Percentiles rank a stretch among this genome's conserved stretches.
These are phyloP conservation scores for Acrocephalus arundinaceus DNA, from an alignment of 2,113 vertebrate species.

Conservation along the genomic window DNA sequence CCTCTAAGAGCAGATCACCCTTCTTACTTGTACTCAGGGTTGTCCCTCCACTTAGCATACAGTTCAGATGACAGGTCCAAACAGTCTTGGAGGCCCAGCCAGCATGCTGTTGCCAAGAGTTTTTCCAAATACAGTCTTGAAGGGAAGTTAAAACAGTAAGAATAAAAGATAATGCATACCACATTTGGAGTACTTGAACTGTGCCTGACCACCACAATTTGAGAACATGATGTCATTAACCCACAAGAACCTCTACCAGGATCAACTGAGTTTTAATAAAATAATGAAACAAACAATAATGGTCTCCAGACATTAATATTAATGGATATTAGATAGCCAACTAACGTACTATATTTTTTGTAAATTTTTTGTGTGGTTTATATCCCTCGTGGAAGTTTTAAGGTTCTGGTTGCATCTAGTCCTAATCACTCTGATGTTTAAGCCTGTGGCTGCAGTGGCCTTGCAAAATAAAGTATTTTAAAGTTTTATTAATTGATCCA, in stretches of 20 bases:
- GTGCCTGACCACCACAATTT: not conserved
- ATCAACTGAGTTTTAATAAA: not conserved
- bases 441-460: not conserved
- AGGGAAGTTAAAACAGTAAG: constrained; percentile 40
- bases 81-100: constrained; percentile 76
- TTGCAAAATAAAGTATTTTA: not conserved
- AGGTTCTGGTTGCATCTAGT: not conserved
- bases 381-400: not conserved
- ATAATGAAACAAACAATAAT: not conserved
- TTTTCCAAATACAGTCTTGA: constrained; percentile 66
- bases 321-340: not conserved
- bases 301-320: not conserved
- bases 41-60: constrained; percentile 71
- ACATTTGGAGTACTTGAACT: not conserved
- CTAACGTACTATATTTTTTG: not conserved
- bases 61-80: constrained; percentile 74
- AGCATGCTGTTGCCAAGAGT: constrained; percentile 66
- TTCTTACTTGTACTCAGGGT: constrained; percentile 71
- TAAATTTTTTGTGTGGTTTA: not conserved
- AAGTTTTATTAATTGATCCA: not conserved
- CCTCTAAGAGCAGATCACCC: not conserved
- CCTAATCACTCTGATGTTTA: not conserved
- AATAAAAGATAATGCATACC: not conserved
- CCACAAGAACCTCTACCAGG: not conserved
- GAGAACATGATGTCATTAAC: not conserved